Evolutionary conservation across 1,140 invertebrate species (phyloP).

Genomic region (Scylla paramamosain): DNA sequence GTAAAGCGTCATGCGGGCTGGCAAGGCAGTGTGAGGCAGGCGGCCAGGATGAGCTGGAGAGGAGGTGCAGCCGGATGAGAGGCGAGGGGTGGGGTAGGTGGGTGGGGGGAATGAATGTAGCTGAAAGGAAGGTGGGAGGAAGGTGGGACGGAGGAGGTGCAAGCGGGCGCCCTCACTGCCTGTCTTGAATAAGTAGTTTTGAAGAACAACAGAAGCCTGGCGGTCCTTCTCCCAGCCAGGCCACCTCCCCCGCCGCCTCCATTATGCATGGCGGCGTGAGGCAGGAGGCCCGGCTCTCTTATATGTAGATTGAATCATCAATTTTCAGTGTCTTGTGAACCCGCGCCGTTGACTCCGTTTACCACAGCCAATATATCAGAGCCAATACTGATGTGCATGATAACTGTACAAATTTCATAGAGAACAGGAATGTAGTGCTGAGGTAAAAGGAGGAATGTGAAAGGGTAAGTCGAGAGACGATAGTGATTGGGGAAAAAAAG

Average conservation of each 20-base stretch:
- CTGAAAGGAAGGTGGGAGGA: background rate
- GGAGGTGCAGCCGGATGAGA: background rate
- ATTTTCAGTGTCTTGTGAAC: constrained; percentile 23
- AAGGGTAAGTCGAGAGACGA: no score
- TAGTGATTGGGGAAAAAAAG: no score
- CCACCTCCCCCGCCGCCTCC: background rate
- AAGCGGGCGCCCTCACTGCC: background rate
- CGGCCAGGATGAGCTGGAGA: no score
- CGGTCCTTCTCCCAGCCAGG: background rate
- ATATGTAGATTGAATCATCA: constrained; percentile 24
- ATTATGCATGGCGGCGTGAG: background rate
- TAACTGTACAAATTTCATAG: background rate
- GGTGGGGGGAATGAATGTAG: no score
- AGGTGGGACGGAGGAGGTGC: background rate
- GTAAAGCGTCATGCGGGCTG: background rate
- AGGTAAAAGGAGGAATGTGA: background rate
- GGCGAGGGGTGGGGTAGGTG: background rate
- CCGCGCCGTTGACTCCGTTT: background rate
- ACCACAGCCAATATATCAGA: background rate
- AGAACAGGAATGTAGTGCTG: background rate
- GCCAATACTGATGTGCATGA: background rate
- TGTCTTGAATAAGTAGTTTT: constrained; percentile 5
- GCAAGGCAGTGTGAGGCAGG: background rate
- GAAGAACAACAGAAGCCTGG: constrained; percentile 21
- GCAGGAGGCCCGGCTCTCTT: background rate